A percentile compares a stretch with the other conserved stretches of the same genome.
Conservation (phyloP, 2,888 invertebrate genomes). For the Gastracanthus pulcherrimus region DNA sequence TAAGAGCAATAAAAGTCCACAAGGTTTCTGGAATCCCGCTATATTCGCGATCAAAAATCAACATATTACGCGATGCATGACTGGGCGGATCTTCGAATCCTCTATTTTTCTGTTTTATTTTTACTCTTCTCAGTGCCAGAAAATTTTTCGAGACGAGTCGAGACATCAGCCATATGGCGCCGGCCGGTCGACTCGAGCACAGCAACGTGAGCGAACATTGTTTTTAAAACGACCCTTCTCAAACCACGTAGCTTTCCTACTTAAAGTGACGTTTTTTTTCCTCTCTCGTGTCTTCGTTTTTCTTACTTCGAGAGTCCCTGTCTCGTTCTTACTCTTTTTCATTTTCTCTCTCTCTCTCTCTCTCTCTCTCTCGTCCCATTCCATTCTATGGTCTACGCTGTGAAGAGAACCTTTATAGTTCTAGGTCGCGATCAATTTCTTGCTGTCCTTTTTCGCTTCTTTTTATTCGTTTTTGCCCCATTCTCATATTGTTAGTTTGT, state of each 20-base stretch:
- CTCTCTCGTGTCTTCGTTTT: slow-evolving; percentile 28
- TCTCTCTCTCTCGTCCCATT: background rate
- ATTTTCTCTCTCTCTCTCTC: too few species aligned
- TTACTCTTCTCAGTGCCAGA: background rate
- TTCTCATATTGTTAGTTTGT: background rate
- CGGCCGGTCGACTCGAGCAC: slow-evolving; percentile 45
- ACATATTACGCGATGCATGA: slow-evolving; percentile 1
- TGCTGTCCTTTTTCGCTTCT: slow-evolving; percentile 12
- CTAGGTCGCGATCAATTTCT: slow-evolving; percentile 49
- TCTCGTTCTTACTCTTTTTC: too few species aligned
- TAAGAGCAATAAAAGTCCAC: too few species aligned
- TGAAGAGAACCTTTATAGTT: slow-evolving; percentile 21
- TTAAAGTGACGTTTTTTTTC: slow-evolving; percentile 43
- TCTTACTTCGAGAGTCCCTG: background rate
- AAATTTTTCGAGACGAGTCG: slow-evolving; percentile 32
- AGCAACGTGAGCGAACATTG: too few species aligned
- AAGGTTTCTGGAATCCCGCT: too few species aligned
- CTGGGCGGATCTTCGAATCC: slow-evolving; percentile 6
- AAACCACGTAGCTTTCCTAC: slow-evolving; percentile 39
- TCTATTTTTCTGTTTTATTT: too few species aligned
- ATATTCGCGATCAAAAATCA: slow-evolving; percentile 16
- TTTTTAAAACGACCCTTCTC: slow-evolving; percentile 58
- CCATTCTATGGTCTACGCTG: too few species aligned
- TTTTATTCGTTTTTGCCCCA: background rate
- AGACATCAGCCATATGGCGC: slow-evolving; percentile 62